Evolutionary conservation across 1,140 invertebrate genomes (phyloP).

Genomic region (Neomicropteryx cornuta): DNA sequence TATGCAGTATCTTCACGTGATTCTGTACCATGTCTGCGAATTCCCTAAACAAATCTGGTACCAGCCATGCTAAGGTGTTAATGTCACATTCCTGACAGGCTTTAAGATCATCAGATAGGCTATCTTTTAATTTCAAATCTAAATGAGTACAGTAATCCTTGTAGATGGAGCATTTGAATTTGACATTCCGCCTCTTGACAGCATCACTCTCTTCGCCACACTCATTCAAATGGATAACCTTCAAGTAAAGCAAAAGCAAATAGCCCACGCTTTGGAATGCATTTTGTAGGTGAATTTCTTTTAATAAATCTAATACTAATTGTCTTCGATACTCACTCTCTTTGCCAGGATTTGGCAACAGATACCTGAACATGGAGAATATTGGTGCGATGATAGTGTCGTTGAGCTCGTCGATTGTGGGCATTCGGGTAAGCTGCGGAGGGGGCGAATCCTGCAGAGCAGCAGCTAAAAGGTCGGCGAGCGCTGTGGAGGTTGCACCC

Average conservation of each 20-base stretch:
- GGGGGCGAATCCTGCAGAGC: slow-evolving; percentile 29
- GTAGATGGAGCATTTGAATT: slow-evolving; percentile 74
- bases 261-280: slow-evolving; percentile 69
- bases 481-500: slow-evolving; percentile 34
- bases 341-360: slow-evolving; percentile 42
- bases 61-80: slow-evolving; percentile 75
- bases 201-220: slow-evolving; percentile 27
- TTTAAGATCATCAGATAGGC: slow-evolving; percentile 68
- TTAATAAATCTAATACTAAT: slow-evolving; percentile 58
- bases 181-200: slow-evolving; percentile 47
- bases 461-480: slow-evolving; percentile 33
- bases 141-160: slow-evolving; percentile 74
- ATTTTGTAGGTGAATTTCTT: slow-evolving; percentile 55
- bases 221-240: slow-evolving; percentile 33
- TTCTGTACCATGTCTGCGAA: slow-evolving; percentile 80
- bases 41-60: slow-evolving; percentile 84
- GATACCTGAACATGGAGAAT: slow-evolving; percentile 29
- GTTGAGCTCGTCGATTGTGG: slow-evolving; percentile 26
- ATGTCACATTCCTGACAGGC: slow-evolving; percentile 83
- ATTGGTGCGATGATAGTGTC: slow-evolving; percentile 26
- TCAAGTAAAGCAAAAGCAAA: slow-evolving; percentile 58
- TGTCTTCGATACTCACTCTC: slow-evolving; percentile 71
- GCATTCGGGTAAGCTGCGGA: slow-evolving; percentile 23
- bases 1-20: slow-evolving; percentile 72
- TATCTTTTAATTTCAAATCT: slow-evolving; percentile 67